These are phyloP conservation scores for Drosophila leontia DNA, from an alignment of 1,140 invertebrate species.

Conservation along the genomic window DNA sequence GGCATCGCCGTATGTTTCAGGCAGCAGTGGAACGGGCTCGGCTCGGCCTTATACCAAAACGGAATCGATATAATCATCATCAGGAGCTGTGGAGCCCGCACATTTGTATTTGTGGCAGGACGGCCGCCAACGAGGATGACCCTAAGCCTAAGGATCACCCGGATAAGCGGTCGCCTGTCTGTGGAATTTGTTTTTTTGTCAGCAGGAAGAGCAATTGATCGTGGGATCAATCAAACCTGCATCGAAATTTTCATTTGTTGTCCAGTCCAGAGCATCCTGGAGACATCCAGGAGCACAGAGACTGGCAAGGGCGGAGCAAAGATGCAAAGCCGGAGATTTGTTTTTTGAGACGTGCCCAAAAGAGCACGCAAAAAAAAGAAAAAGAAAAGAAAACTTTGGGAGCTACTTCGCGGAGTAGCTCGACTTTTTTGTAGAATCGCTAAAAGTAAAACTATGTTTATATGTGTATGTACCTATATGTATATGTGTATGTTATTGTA, in stretches of 20 bases:
- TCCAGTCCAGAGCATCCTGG: constrained; percentile 44
- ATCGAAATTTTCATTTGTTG: constrained; percentile 76
- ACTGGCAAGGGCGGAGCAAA: constrained; percentile 43
- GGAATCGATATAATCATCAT: constrained; percentile 81
- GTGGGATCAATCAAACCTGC: constrained; percentile 29
- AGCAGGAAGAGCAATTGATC: constrained; percentile 27
- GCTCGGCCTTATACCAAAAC: constrained; percentile 76
- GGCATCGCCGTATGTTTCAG: constrained; percentile 46
- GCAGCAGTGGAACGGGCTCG: constrained; percentile 30
- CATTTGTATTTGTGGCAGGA: constrained; percentile 75
- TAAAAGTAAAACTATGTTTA: constrained; percentile 58
- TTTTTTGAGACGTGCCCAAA: constrained; percentile 62
- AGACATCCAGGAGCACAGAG: constrained; percentile 21
- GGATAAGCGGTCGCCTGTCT: constrained; percentile 29
- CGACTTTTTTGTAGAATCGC: constrained; percentile 42
- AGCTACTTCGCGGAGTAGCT: constrained; percentile 20
- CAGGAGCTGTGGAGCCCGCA: constrained; percentile 29
- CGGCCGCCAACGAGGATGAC: constrained; percentile 11
- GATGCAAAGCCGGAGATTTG: constrained; percentile 56
- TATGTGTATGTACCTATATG: constrained; percentile 55
- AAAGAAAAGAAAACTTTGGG: constrained; percentile 11
- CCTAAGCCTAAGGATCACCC: neutral
- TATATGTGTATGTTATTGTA: constrained; percentile 74
- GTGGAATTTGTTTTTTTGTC: constrained; percentile 80
- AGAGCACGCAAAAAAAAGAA: constrained; percentile 33